Evolutionary conservation across 2,797 vertebrate species (phyloP).

Genomic region (Myotis findleyi): DNA sequence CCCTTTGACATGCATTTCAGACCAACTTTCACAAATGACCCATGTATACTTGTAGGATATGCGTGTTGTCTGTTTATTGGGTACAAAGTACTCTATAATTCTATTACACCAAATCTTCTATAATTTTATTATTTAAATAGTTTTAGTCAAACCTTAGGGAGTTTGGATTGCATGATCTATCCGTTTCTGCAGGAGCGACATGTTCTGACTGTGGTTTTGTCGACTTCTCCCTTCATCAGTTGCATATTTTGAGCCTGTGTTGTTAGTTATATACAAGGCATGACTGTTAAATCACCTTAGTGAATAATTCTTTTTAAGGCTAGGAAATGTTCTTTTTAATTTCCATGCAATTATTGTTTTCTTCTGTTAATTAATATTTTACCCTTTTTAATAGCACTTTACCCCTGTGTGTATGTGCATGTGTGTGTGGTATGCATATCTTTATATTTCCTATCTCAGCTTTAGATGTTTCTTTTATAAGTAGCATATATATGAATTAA

Average conservation of each 20-base stretch:
- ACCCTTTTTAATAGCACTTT: neutral
- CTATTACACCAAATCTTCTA: neutral
- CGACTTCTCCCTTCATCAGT: neutral
- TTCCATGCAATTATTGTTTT: slow-evolving; percentile 40
- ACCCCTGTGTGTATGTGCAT: neutral
- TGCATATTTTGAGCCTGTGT: neutral
- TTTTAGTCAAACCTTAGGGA: neutral
- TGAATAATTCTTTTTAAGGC: slow-evolving; percentile 3
- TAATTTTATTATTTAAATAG: slow-evolving; percentile 19
- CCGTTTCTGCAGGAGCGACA: neutral
- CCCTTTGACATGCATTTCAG: slow-evolving; percentile 42
- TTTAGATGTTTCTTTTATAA: slow-evolving; percentile 51
- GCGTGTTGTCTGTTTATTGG: neutral
- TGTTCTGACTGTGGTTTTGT: neutral
- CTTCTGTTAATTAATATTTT: slow-evolving; percentile 11
- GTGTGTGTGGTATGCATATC: neutral
- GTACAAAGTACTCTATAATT: slow-evolving; percentile 11
- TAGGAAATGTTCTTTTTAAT: neutral
- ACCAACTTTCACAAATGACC: slow-evolving; percentile 26
- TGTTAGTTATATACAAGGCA: neutral
- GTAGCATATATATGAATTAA: neutral
- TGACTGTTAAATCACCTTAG: neutral
- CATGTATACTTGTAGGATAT: neutral
- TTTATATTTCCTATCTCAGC: slow-evolving; percentile 40
- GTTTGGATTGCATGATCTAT: neutral